Evolutionary conservation across 2,888 invertebrate genomes (phyloP), one percentile per base, ranked within the genome.

Genomic region (Acronicta alni): DNA sequence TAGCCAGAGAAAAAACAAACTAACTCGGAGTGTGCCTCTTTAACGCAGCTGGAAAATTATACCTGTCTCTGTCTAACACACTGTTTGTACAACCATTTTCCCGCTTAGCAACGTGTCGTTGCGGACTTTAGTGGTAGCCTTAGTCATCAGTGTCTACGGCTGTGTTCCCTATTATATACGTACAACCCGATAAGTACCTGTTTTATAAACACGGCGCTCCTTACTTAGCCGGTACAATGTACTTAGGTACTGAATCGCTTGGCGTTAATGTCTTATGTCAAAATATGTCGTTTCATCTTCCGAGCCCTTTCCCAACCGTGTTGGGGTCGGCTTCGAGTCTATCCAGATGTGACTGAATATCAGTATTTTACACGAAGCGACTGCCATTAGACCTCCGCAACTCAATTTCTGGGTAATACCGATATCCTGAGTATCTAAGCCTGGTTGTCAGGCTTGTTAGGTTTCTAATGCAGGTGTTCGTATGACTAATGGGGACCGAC

Each of bases 1-100:
- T 30, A 30, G 12, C 73, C 79, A 75, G 72, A 72, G 82, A 83
- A 90, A 89, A 90, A 88, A 86, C 80, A 86, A 82, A 84, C 85
- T 79, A 81, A 75, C 84, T 82, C 70, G 67, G 68, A 68, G 65
- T 72, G 75, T 75, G 75, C 77, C 67, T 80, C 64, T 64, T 75
- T 83, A 85, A 81, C 85, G 88, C 84, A 87, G 85, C 67, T 67
- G 89, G 88, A 89, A 90, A 92, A 88, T 77, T 85, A 72, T 61
- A 47, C 38, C 60, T 26, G 67, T 91, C 90, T 79, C 83, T 66
- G 46, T 92, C 85, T 67, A 46, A 68, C 89, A 49, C 66, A 76
- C 53, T 58, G 67, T 53, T 55, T 44, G 42, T 54, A 56, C n/a
- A 77, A 80, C 86, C 86, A 85, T 83, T 82, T 81, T 86, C 85